phyloP scores from a whole-genome alignment of 2,888 invertebrate genomes.

The Eutolmus rufibarbis region DNA sequence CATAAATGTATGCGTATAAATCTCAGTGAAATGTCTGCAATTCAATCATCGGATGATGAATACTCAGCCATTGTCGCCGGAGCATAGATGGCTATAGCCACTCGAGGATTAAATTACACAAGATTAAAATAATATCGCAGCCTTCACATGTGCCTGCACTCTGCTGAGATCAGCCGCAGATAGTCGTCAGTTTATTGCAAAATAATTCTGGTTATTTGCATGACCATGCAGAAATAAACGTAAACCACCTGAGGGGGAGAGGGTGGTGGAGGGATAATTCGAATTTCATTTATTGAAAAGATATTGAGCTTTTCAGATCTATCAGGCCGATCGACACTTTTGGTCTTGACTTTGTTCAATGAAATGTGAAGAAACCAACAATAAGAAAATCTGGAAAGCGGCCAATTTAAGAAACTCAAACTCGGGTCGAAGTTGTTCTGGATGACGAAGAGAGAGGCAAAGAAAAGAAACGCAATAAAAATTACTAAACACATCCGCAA shows the following conservation, averaged over 20 bases:
- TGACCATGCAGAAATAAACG: not conserved
- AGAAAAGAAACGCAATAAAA: not conserved
- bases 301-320: not conserved
- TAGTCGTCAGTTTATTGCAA: not conserved
- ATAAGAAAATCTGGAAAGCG: not conserved
- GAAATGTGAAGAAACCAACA: constrained; percentile 13
- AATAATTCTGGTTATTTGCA: not conserved
- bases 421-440: not conserved
- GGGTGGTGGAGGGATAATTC: not conserved
- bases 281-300: not conserved
- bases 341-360: constrained; percentile 30
- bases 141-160: not conserved
- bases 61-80: not conserved
- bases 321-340: not conserved
- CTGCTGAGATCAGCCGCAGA: constrained; percentile 13
- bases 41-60: not conserved
- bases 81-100: not conserved
- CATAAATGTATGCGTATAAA: not conserved
- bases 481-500: not conserved
- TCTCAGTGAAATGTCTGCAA: not conserved
- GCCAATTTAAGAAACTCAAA: not conserved
- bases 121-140: constrained; percentile 1
- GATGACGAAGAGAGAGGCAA: not conserved
- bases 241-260: not conserved
- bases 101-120: constrained; percentile 11